Conservation (phyloP, 2,888 invertebrate genomes). For the Chironomus riparius region DNA sequence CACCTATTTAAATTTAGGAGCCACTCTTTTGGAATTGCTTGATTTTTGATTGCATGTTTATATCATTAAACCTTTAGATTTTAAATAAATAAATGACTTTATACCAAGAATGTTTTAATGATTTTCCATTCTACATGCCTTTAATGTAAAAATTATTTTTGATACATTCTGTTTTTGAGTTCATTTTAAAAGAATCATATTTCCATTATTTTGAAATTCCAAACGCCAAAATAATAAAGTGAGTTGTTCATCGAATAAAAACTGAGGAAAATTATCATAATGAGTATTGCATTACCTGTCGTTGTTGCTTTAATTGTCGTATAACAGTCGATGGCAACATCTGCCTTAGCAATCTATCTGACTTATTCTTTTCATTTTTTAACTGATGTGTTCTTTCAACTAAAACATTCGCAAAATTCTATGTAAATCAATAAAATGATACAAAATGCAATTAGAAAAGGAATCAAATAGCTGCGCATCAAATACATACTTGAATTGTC, state of each 20-base stretch:
- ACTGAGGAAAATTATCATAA: neutral
- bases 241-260: neutral
- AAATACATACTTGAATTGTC: conserved; percentile 46
- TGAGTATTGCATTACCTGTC: conserved; percentile 36
- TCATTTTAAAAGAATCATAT: too few relatives aligned
- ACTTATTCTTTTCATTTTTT: conserved; percentile 49
- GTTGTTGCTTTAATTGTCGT: conserved; percentile 46
- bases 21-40: too few relatives aligned
- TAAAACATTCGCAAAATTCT: conserved; percentile 46
- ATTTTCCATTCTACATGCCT: too few relatives aligned
- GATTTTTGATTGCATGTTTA: too few relatives aligned
- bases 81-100: too few relatives aligned
- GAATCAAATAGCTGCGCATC: neutral
- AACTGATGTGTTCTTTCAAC: conserved; percentile 46
- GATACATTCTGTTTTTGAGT: too few relatives aligned
- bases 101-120: too few relatives aligned
- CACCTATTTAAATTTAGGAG: too few relatives aligned
- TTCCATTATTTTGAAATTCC: too few relatives aligned
- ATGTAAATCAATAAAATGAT: conserved; percentile 28
- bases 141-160: too few relatives aligned
- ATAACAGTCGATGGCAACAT: conserved; percentile 52
- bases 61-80: too few relatives aligned
- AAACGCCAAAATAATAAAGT: too few relatives aligned
- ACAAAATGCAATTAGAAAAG: neutral
- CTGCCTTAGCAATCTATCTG: conserved; percentile 48